Percentiles rank a stretch among this genome's conserved stretches.
Evolutionary conservation across 2,113 vertebrate species (phyloP).

Genomic region (Chionodraco myersi): DNA sequence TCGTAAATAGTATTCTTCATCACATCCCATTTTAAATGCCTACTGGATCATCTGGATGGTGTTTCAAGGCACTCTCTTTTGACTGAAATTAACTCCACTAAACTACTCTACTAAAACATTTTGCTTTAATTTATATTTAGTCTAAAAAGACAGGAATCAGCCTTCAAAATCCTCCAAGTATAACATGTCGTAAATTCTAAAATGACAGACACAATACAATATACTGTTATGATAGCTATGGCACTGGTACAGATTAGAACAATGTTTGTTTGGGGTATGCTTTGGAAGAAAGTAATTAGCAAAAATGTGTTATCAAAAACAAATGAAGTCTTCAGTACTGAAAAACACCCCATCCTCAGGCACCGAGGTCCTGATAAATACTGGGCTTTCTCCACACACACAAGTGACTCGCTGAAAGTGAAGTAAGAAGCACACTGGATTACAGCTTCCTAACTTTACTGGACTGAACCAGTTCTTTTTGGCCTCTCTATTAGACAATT

Average conservation of each 20-base stretch:
- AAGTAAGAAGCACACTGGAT: background rate
- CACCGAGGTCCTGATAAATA: too few relatives aligned
- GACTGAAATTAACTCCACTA: too few relatives aligned
- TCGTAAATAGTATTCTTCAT: too few relatives aligned
- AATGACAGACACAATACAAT: too few relatives aligned
- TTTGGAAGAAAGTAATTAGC: background rate
- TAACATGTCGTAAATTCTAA: too few relatives aligned
- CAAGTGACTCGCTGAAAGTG: background rate
- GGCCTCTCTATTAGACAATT: background rate
- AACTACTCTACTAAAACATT: too few relatives aligned
- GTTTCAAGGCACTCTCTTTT: too few relatives aligned
- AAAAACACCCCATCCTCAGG: background rate
- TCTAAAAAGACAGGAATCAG: background rate
- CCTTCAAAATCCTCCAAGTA: background rate
- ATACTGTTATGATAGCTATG: background rate
- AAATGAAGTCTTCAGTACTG: background rate
- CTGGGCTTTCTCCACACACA: background rate
- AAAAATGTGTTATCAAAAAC: background rate
- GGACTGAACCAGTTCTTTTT: background rate
- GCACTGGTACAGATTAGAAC: background rate
- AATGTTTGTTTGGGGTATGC: background rate
- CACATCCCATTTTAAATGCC: too few relatives aligned
- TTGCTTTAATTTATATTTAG: too few relatives aligned
- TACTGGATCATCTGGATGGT: too few relatives aligned
- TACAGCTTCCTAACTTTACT: background rate